Evolutionary conservation across 2,113 vertebrate species (phyloP).

Genomic region (Brachionichthys hirsutus): DNA sequence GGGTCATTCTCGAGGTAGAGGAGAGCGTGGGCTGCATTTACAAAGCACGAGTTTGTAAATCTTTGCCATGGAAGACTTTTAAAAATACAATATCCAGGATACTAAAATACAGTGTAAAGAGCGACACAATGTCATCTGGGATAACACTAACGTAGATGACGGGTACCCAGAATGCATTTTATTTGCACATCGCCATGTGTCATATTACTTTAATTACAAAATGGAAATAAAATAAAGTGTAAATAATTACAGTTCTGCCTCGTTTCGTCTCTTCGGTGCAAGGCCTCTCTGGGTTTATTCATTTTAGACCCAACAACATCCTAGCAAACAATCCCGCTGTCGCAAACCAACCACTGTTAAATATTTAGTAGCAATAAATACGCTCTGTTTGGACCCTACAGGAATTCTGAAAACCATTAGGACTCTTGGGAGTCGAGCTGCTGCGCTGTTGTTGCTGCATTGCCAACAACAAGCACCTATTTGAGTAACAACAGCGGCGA

Average conservation of each 20-base stretch:
- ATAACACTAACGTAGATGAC: neutral
- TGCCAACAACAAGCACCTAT: neutral
- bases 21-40: too few relatives aligned
- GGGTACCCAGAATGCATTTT: neutral
- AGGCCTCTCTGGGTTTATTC: too few relatives aligned
- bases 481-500: neutral
- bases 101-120: too few relatives aligned
- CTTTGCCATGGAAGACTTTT: too few relatives aligned
- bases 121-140: too few relatives aligned
- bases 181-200: neutral
- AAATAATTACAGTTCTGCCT: too few relatives aligned
- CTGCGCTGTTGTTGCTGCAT: too few relatives aligned
- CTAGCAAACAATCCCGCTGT: slow-evolving; percentile 18
- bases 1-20: neutral
- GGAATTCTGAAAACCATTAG: neutral
- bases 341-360: slow-evolving; percentile 1
- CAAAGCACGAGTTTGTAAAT: too few relatives aligned
- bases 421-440: neutral
- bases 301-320: too few relatives aligned
- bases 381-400: neutral
- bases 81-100: too few relatives aligned
- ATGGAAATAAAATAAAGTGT: slow-evolving; percentile 14
- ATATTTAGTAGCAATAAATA: slow-evolving; percentile 7
- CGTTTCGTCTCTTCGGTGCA: too few relatives aligned
- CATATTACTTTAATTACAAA: neutral